These are phyloP conservation scores for Phyllotreta cruciferae DNA, from an alignment of 2,888 invertebrate species.

Conservation along the genomic window DNA sequence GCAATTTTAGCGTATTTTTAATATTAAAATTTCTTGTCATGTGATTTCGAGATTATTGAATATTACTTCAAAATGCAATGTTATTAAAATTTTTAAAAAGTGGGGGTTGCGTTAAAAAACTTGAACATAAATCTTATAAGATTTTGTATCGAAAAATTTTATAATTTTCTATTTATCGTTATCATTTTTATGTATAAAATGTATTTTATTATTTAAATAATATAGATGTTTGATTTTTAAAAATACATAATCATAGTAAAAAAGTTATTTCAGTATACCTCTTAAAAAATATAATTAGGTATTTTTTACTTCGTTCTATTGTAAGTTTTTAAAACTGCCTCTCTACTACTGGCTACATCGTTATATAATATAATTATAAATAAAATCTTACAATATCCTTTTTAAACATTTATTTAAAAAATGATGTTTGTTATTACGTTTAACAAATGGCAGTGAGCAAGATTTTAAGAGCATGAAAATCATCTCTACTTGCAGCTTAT, in stretches of 20 bases:
- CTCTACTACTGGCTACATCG: too few relatives aligned
- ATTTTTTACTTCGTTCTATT: too few relatives aligned
- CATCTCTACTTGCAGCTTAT: constrained; percentile 34
- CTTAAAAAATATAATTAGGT: too few relatives aligned
- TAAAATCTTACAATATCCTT: too few relatives aligned
- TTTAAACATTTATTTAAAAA: constrained; percentile 30
- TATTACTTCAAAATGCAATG: too few relatives aligned
- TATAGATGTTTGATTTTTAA: constrained; percentile 34
- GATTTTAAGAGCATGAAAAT: constrained; percentile 39
- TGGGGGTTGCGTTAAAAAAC: not conserved
- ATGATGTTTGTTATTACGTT: constrained; percentile 30
- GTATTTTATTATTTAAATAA: constrained; percentile 32
- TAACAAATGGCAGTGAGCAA: constrained; percentile 44
- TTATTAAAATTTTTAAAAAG: too few relatives aligned
- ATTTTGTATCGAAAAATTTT: constrained; percentile 13
- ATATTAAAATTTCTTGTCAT: too few relatives aligned
- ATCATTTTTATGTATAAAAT: constrained; percentile 30
- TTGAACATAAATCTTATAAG: not conserved
- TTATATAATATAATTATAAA: too few relatives aligned
- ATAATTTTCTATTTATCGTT: constrained; percentile 26
- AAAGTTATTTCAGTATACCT: not conserved
- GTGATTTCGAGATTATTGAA: too few relatives aligned
- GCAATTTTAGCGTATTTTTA: too few relatives aligned
- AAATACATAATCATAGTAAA: constrained; percentile 18
- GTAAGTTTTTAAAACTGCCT: too few relatives aligned